Conservation (phyloP, 2,113 vertebrate genomes). For the Lophura nycthemera region DNA sequence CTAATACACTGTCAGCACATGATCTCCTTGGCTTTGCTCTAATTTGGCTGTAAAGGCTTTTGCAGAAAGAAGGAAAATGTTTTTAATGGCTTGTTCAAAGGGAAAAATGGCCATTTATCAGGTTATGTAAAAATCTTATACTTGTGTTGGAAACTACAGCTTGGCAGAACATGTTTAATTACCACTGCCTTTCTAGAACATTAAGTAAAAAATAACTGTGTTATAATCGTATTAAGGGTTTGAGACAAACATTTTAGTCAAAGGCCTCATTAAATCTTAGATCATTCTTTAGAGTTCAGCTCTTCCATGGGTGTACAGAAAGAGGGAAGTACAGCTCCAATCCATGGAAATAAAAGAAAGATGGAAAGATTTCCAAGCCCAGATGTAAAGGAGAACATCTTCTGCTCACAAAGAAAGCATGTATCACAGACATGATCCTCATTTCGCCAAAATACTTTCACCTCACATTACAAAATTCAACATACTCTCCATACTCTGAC, state of each 20-base stretch:
- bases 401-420: background rate
- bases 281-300: constrained; percentile 31
- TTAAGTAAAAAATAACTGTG: constrained; percentile 58
- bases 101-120: constrained; percentile 78
- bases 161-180: constrained; percentile 77
- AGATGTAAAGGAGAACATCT: background rate
- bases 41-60: constrained; percentile 68
- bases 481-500: background rate
- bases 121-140: constrained; percentile 70
- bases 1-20: constrained; percentile 63
- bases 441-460: background rate
- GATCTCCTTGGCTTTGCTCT: constrained; percentile 66
- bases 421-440: background rate
- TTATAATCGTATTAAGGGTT: constrained; percentile 70
- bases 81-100: constrained; percentile 75
- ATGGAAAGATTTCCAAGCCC: background rate
- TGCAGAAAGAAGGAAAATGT: constrained; percentile 68
- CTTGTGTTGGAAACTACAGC: constrained; percentile 71
- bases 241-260: constrained; percentile 68
- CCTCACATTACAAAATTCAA: background rate
- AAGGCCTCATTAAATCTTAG: constrained; percentile 59
- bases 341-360: background rate
- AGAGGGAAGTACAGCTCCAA: constrained; percentile 7
- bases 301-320: background rate
- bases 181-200: constrained; percentile 63